Conservation (phyloP, 2,113 vertebrate genomes). For the Hyaena hyaena region DNA sequence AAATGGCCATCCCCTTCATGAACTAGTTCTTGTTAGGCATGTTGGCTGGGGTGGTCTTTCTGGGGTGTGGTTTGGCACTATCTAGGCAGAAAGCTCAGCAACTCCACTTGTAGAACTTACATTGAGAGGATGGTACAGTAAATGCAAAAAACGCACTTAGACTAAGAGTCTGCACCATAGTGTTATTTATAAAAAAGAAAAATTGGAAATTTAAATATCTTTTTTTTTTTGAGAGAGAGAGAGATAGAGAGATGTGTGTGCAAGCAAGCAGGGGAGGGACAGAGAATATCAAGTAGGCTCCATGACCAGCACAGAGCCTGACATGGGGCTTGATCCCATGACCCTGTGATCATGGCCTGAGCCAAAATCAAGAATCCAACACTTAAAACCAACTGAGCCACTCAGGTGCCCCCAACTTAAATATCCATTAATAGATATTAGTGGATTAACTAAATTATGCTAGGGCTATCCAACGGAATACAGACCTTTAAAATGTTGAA, state of each 20-base stretch:
- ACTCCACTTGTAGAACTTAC: slow-evolving; percentile 29
- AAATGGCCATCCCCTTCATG: not conserved
- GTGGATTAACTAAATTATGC: not conserved
- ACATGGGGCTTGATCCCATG: too few species aligned
- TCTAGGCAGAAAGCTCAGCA: slow-evolving; percentile 21
- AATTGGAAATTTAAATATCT: not conserved
- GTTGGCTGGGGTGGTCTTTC: not conserved
- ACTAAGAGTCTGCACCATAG: not conserved
- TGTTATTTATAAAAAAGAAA: not conserved
- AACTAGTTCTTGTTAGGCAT: not conserved
- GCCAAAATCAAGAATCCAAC: too few species aligned
- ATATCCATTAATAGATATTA: not conserved
- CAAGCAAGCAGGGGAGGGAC: too few species aligned
- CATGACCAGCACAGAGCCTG: too few species aligned
- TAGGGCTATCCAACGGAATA: not conserved
- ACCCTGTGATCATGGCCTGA: too few species aligned
- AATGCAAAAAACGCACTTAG: not conserved
- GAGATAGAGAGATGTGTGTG: too few species aligned
- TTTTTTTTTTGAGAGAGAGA: too few species aligned
- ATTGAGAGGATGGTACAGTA: not conserved
- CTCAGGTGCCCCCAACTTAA: not conserved
- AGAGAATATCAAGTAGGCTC: too few species aligned
- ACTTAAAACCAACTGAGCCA: too few species aligned
- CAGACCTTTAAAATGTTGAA: not conserved
- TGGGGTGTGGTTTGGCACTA: not conserved